A percentile compares a stretch with the other conserved stretches of the same genome.
Conservation (phyloP, 2,797 vertebrate genomes). For the Botia kubotai region DNA sequence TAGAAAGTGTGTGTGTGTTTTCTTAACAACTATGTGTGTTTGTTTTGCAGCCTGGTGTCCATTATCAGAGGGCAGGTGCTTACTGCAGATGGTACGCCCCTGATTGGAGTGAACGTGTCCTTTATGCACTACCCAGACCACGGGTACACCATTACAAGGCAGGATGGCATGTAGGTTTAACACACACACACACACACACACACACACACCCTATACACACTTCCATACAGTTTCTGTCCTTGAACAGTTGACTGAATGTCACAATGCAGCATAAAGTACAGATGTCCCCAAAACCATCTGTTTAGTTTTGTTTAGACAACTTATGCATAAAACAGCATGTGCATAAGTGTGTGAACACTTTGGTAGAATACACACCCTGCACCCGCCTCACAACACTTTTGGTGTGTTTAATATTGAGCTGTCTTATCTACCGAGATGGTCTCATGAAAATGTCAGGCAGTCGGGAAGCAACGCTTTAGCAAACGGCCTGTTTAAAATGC, state of each 20-base stretch:
- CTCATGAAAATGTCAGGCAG: constrained; percentile 56
- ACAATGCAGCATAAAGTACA: constrained; percentile 23
- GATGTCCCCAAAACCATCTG: constrained; percentile 45
- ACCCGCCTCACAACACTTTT: background rate
- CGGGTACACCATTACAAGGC: constrained; percentile 93
- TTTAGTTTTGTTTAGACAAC: constrained; percentile 23
- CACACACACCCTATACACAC: constrained; percentile 28
- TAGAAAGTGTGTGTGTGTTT: constrained; percentile 53
- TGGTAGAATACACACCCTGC: constrained; percentile 11
- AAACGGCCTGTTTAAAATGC: constrained; percentile 68
- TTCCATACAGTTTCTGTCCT: constrained; percentile 24
- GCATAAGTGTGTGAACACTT: constrained; percentile 22
- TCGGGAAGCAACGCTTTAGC: constrained; percentile 45
- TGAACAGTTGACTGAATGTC: constrained; percentile 45
- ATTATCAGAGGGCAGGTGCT: constrained; percentile 96
- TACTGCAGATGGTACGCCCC: constrained; percentile 94
- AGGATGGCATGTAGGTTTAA: constrained; percentile 92
- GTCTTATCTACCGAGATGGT: constrained; percentile 45
- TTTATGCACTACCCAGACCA: constrained; percentile 95
- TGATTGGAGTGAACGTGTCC: constrained; percentile 97
- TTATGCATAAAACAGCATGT: constrained; percentile 38
- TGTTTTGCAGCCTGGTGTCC: constrained; percentile 86
- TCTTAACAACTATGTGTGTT: constrained; percentile 55
- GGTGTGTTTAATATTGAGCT: constrained; percentile 21
- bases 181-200: constrained; percentile 33